Base-by-base conservation (phyloP, 2,113 vertebrate species). In the Paedocypris sp. region DNA sequence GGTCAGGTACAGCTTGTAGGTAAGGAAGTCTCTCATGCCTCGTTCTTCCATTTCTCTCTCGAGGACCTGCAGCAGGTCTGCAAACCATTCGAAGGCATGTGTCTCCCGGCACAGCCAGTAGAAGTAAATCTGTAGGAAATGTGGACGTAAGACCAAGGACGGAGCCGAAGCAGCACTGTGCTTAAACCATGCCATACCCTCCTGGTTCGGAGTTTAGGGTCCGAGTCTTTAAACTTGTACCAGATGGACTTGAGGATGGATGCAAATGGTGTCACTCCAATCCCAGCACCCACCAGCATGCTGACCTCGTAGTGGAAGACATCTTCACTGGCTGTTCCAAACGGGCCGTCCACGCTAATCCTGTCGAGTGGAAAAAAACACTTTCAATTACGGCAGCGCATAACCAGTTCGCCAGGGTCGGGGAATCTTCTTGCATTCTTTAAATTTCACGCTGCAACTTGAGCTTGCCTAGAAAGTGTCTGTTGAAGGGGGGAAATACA, bases 51-150 rank as follows among this genome's bases (percentile, higher is more conserved):
- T 95, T 77, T 97, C 90, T 23, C 62, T 85, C 77, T 97, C 91
- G 69, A 92, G 82, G 0, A 87, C 88, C 69, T 85, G 87, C 0
- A 96, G 77, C 9, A 97, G 82, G 74, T 93, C 88, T 0, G 84
- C 91, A 69, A 98, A 96, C 91, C 93, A 98, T 70, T 90, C 83
- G 0, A 98, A 97, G 11, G 91, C 89, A 61, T 84, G 79, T 0
- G 86, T 95, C 75, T 97, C 93, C 31, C 89, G 84, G 67, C 91
- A 97, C 19, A 98, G 80, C 93, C 93, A 96, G 63, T 93, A 97
- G 72, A 98, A 94, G 43, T 94, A 95, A 56, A 95, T 94, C 92
- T 95, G 79, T n/a, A n/a, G n/a, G n/a, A n/a, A n/a, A n/a, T n/a
- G n/a, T n/a, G n/a, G n/a, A n/a, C n/a, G n/a, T n/a, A n/a, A n/a